Base-by-base conservation (phyloP, 2,113 vertebrate species). In the Megaceryle torquata region DNA sequence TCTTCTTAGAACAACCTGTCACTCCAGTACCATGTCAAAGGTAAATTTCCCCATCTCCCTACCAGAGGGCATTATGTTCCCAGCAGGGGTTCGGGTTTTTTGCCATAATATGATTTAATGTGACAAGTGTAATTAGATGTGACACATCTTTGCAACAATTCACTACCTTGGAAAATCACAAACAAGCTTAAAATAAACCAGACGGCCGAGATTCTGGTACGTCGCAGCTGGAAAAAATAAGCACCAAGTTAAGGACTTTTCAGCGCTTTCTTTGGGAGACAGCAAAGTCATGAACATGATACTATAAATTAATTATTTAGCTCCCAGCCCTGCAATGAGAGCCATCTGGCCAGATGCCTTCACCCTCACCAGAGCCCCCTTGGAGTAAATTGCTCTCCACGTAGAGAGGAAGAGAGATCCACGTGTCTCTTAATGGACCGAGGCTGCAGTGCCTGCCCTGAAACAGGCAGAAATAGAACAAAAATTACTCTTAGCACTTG, bases 51-150 rank as follows among this genome's bases (percentile, higher is more conserved):
- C 51, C 3, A 0, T 6, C 3, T 43, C 68, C 76, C 90, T 6
- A 9, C 28, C 5, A 1, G 12, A 18, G 50, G 77, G 69, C 50
- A 60, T 63, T 60, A 21, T 6, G 80, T 35, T 80, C 88, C 90
- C 83, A 76, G 92, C 56, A 26, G 72, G 65, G 68, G 10, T 1
- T 44, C 29, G 5, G 82, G 18, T 6, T 53, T 57, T 84, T 57
- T 39, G 54, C 79, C 77, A 7, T 43, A 3, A 31, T 69, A 16
- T 57, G 92, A 94, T 67, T 86, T 39, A 83, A 28, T 13, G 92
- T 95, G 94, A 96, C 95, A 77, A 85, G 85, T 50, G 87, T 91
- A 88, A 94, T 97, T 83, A 78, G 91, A 80, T 74, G 93, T 89
- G 75, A 51, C 4, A 11, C 76, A 11, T 64, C 95, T 59, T 33